Conservation (phyloP, 2,797 vertebrate species). For the Catostomus latipinnis region DNA sequence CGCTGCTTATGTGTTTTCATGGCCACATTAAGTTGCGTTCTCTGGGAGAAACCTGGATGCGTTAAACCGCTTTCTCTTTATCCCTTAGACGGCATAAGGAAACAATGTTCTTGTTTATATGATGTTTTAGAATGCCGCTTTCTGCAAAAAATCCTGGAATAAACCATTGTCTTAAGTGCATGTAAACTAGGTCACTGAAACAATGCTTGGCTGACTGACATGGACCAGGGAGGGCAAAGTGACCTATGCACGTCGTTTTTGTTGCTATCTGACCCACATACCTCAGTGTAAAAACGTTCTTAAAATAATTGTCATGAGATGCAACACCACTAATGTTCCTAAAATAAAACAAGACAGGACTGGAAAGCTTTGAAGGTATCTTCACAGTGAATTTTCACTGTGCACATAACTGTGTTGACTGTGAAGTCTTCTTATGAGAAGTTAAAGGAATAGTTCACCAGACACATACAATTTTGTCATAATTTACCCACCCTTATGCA, state of each 20-base stretch:
- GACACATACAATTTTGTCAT: too few relatives aligned
- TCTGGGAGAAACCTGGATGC: too few relatives aligned
- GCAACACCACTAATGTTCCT: slow-evolving; percentile 8
- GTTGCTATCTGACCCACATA: slow-evolving; percentile 45
- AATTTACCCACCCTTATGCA: too few relatives aligned
- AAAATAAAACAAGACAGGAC: slow-evolving; percentile 37
- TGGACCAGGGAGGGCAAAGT: slow-evolving; percentile 6
- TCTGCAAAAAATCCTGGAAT: too few relatives aligned
- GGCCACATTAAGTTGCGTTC: too few relatives aligned
- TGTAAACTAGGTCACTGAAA: too few relatives aligned
- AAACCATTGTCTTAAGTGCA: too few relatives aligned
- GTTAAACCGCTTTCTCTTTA: too few relatives aligned
- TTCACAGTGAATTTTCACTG: background rate
- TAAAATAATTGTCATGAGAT: slow-evolving; percentile 26
- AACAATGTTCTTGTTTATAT: too few relatives aligned
- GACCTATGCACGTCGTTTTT: slow-evolving; percentile 9
- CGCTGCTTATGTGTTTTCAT: too few relatives aligned
- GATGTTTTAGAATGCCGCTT: too few relatives aligned
- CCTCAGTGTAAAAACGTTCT: slow-evolving; percentile 35
- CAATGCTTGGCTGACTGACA: background rate
- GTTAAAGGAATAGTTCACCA: background rate
- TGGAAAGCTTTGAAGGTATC: slow-evolving; percentile 22
- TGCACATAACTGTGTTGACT: background rate
- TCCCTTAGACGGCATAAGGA: too few relatives aligned
- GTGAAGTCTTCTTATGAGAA: background rate